Evolutionary conservation across 2,113 vertebrate species (phyloP).

Genomic region (Girardinichthys multiradiatus): DNA sequence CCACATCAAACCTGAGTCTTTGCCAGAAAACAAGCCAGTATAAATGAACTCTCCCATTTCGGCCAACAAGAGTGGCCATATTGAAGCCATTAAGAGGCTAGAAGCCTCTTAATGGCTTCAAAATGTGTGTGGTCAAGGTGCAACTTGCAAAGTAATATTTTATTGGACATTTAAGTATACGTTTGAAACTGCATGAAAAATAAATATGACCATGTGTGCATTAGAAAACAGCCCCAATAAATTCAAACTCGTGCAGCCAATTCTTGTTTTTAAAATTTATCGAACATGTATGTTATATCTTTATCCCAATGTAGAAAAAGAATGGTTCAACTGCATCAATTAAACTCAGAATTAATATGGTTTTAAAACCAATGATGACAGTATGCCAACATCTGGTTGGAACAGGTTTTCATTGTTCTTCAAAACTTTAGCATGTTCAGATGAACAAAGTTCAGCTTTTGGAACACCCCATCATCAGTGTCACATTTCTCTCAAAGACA

Average conservation of each 20-base stretch:
- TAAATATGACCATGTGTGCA: too few relatives aligned
- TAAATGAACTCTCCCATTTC: neutral
- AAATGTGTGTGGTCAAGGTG: too few relatives aligned
- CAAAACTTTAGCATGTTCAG: neutral
- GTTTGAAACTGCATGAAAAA: too few relatives aligned
- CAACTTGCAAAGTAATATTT: too few relatives aligned
- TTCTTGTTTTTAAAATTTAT: neutral
- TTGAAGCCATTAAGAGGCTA: too few relatives aligned
- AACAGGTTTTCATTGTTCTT: neutral
- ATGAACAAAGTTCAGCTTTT: neutral
- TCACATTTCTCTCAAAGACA: neutral
- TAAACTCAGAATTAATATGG: neutral
- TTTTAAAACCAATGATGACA: neutral
- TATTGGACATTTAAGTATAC: too few relatives aligned
- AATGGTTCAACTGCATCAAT: neutral
- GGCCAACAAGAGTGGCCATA: neutral
- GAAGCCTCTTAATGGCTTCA: too few relatives aligned
- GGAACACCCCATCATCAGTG: neutral
- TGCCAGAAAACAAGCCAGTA: neutral
- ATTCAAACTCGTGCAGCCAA: too few relatives aligned
- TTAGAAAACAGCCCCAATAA: too few relatives aligned
- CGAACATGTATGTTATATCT: neutral
- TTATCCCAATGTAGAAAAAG: neutral
- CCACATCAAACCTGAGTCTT: neutral
- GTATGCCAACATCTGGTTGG: neutral